Evolutionary conservation across 2,797 vertebrate genomes (phyloP).

Genomic region (Muscicapa striata): DNA sequence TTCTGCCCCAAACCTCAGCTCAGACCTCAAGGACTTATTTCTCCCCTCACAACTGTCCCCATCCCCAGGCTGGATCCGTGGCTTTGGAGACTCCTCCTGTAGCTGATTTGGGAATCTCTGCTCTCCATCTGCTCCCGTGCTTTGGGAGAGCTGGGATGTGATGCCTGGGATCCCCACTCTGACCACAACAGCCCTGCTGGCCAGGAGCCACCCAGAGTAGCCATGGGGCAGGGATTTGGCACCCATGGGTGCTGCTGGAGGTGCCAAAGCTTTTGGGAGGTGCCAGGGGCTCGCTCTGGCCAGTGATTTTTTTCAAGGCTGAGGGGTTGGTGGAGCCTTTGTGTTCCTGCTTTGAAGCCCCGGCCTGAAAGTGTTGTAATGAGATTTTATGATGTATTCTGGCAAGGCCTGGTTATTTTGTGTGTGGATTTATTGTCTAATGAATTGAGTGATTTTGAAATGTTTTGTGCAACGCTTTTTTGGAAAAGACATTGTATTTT

Average conservation of each 20-base stretch:
- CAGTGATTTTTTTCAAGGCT: background rate
- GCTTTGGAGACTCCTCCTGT: background rate
- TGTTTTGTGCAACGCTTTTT: slow-evolving; percentile 67
- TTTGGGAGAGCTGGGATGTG: background rate
- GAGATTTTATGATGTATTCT: slow-evolving; percentile 68
- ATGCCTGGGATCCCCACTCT: background rate
- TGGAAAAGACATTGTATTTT: slow-evolving; percentile 70
- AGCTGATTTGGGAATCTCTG: background rate
- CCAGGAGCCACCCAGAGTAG: background rate
- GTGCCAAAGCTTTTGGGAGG: background rate
- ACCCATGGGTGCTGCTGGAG: slow-evolving; percentile 6
- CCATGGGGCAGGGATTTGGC: background rate
- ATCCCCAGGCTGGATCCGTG: background rate
- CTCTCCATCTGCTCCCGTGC: background rate
- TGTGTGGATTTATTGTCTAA: slow-evolving; percentile 71
- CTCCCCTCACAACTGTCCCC: background rate
- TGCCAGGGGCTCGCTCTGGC: background rate
- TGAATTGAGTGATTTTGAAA: slow-evolving; percentile 70
- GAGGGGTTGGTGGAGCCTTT: slow-evolving; percentile 15
- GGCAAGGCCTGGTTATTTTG: slow-evolving; percentile 62
- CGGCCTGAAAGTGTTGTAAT: slow-evolving; percentile 69
- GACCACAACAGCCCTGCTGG: background rate
- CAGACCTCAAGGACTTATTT: background rate
- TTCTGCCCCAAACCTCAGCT: background rate
- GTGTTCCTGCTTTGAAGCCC: slow-evolving; percentile 60